Base-by-base conservation (phyloP, 2,113 vertebrate genomes). In the Turnix velox region DNA sequence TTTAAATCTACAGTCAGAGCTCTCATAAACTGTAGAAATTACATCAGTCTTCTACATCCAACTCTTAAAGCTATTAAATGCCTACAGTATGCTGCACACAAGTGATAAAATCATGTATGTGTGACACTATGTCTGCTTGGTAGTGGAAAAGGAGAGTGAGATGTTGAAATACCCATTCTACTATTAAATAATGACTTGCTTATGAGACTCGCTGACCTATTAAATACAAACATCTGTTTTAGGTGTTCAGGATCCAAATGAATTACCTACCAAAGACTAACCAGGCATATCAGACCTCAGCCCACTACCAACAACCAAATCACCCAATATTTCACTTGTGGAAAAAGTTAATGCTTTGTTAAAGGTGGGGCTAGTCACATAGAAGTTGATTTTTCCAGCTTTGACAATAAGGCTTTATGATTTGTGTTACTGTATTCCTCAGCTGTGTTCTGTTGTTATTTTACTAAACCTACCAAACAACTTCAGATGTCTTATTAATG, bases 91-190 rank as follows among this genome's bases (percentile, higher is more conserved):
- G 84, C 85, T 90, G 86, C 94, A 76, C 57, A 82, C 82, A 92
- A 88, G 88, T 92, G 94, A 95, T 96, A 96, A 95, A 97, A 95
- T 58, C 82, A 66, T 77, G 63, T 54, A 48, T 91, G 84, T 95
- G 96, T 97, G 96, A 96, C 95, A 97, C 90, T 46, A 95, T 97
- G 95, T 96, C 95, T 97, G 90, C 90, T 77, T 88, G 78, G 90
- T 88, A 88, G 95, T 39, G 62, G 95, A 78, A 81, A 93, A 88
- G 79, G 75, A 74, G 78, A 91, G 94, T 39, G 94, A 95, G 69
- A 79, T 92, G 90, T 66, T 96, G 90, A 96, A 96, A 96, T 92
- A 90, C 87, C 55, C 92, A 84, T 94, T 96, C 92, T 92, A 18
- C 90, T 72, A 87, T 95, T 95, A 96, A 96, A 97, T 91, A 97